Evolutionary conservation across 2,113 vertebrate species (phyloP), one percentile per base, ranked within the genome.

Genomic region (Anarrhichthys ocellatus): DNA sequence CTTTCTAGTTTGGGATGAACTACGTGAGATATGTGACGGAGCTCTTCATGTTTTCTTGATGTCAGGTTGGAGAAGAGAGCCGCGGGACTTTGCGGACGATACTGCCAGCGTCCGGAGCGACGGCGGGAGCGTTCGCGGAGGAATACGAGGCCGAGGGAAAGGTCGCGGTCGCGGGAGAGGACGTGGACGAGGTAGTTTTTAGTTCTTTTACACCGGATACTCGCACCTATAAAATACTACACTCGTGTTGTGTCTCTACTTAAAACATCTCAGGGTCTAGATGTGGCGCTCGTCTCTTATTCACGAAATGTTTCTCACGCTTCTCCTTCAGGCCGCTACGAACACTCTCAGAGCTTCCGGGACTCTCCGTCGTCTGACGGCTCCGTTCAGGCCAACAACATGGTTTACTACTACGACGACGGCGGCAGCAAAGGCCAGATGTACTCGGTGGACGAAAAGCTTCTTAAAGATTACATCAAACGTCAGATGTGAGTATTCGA

Each of bases 401-500:
- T 98, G 96, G 96, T 98, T 95, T 99, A 98, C 92, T 99, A 97
- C 90, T 99, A 98, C 34, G 96, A 96, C 2, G 96, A 96, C n/a
- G 97, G 96, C n/a, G 97, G 46, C 67, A 97, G 89, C 89, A 96
- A 97, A 32, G 90, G 96, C 4, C 97, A 98, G 89, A 96, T 99
- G 94, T 99, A 98, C 92, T 95, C 96, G 4, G 96, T 99, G 90
- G 97, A 98, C 64, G 97, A 99, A 87, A 92, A 95, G 20, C 94
- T 99, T 64, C 97, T 99, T 1, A 99, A 99, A 89, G 97, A 98
- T 65, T 99, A 99, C 65, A 97, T 99, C 89, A 98, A 96, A 87
- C 96, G 97, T 10, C 98, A 99, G 89, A 98, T 99, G 98, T 99
- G 94, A 97, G 97, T 67, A 0, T 62, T 54, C 46, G 8, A 48